These are phyloP conservation scores for Nephrocerus scutellatus DNA, from an alignment of 2,888 invertebrate species.

Conservation along the genomic window DNA sequence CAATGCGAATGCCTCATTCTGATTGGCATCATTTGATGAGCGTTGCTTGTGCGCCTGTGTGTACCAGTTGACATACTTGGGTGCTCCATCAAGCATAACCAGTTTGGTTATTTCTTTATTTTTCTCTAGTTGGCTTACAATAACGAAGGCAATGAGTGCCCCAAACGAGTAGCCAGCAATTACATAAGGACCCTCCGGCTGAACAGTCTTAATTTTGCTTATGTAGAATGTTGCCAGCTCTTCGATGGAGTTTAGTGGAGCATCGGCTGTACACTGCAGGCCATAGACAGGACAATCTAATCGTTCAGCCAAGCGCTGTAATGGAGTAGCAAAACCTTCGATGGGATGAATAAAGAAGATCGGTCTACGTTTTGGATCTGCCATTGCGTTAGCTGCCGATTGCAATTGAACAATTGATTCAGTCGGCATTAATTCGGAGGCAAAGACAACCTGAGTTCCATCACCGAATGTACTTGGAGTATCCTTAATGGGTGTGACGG, in stretches of 20 bases:
- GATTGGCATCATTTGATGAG: constrained; percentile 48
- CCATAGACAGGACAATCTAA: constrained; percentile 76
- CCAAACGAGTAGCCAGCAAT: constrained; percentile 95
- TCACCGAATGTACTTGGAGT: constrained; percentile 43
- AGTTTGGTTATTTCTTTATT: constrained; percentile 42
- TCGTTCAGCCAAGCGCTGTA: constrained; percentile 64
- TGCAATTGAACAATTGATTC: constrained; percentile 63
- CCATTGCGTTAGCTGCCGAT: constrained; percentile 44
- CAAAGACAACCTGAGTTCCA: constrained; percentile 53
- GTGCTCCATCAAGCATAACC: constrained; percentile 88
- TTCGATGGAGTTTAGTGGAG: constrained; percentile 65
- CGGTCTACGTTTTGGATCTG: constrained; percentile 47
- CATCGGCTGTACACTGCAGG: constrained; percentile 76
- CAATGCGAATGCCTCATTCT: constrained; percentile 66
- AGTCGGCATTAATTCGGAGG: constrained; percentile 66
- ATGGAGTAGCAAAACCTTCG: constrained; percentile 72
- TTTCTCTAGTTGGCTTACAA: constrained; percentile 76
- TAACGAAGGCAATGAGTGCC: constrained; percentile 89
- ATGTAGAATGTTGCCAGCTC: constrained; percentile 69
- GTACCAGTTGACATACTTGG: constrained; percentile 70
- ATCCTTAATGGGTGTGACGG: constrained; percentile 27
- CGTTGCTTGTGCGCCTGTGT: constrained; percentile 57
- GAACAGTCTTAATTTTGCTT: constrained; percentile 64
- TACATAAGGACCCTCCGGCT: constrained; percentile 76
- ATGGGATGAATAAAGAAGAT: constrained; percentile 76